phyloP scores from a whole-genome alignment of 2,113 vertebrate species.

The Nettapus auritus region DNA sequence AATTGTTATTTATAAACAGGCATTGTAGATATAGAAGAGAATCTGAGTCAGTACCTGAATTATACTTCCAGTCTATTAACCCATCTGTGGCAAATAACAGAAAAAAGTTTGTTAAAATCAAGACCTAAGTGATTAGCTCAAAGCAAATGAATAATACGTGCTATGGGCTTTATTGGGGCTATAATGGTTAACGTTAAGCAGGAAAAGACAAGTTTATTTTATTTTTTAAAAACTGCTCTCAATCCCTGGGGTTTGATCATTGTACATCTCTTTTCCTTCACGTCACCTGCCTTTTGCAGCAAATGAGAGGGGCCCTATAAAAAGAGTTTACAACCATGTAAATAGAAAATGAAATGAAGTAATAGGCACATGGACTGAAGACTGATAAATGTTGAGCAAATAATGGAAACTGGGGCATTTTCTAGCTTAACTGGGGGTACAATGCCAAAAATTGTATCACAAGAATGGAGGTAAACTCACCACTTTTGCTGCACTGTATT shows the following conservation, averaged over 20 bases:
- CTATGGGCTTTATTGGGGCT: background rate
- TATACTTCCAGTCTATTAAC: background rate
- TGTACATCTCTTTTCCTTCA: background rate
- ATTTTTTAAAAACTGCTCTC: background rate
- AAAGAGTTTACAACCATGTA: background rate
- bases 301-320: background rate
- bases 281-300: background rate
- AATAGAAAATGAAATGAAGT: background rate
- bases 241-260: background rate
- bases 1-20: background rate
- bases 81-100: background rate
- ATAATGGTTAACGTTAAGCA: background rate
- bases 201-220: background rate
- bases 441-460: background rate
- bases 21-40: background rate
- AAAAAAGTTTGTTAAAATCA: background rate
- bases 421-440: background rate
- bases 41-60: background rate
- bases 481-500: background rate
- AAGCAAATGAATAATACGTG: background rate
- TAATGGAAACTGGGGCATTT: background rate
- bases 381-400: fast-evolving
- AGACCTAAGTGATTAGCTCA: background rate
- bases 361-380: fast-evolving
- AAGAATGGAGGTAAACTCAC: background rate